phyloP scores from a whole-genome alignment of 2,888 invertebrate species.

The Parnassius apollo region DNA sequence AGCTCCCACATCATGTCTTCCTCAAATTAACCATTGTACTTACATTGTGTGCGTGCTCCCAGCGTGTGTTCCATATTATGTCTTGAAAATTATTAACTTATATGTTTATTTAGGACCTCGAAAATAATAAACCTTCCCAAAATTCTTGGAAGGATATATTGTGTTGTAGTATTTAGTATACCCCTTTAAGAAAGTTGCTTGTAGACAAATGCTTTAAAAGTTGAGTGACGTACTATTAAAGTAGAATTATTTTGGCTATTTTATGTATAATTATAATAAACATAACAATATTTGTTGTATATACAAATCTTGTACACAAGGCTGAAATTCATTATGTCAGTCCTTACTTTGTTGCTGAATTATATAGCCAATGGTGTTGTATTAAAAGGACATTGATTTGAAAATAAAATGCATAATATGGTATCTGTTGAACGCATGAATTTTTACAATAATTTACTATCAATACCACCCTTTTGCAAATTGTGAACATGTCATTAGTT shows the following conservation, averaged over 20 bases:
- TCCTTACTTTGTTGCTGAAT: not conserved
- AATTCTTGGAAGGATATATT: conserved; percentile 54
- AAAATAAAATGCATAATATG: too few relatives aligned
- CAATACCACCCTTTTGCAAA: too few relatives aligned
- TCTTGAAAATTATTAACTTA: conserved; percentile 27
- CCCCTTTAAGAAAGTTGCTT: conserved; percentile 41
- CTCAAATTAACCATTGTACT: conserved; percentile 56
- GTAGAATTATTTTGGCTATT: conserved; percentile 75
- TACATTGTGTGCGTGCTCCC: conserved; percentile 47
- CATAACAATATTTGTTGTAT: not conserved
- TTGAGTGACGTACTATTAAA: conserved; percentile 31
- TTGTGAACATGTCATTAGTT: too few relatives aligned
- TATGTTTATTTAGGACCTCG: conserved; percentile 28
- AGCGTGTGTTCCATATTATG: conserved; percentile 41
- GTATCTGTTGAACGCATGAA: too few relatives aligned
- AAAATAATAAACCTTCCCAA: conserved; percentile 50
- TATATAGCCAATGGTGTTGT: too few relatives aligned
- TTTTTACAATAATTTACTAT: too few relatives aligned
- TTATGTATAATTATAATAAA: conserved; percentile 50
- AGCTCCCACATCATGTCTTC: conserved; percentile 68
- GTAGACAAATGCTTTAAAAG: conserved; percentile 49
- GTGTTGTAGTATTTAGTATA: conserved; percentile 25
- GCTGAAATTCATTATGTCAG: not conserved
- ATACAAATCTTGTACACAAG: not conserved
- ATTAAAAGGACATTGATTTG: too few relatives aligned